Evolutionary conservation across 1,140 invertebrate genomes (phyloP).

Genomic region (Proctacanthus coquilletti): DNA sequence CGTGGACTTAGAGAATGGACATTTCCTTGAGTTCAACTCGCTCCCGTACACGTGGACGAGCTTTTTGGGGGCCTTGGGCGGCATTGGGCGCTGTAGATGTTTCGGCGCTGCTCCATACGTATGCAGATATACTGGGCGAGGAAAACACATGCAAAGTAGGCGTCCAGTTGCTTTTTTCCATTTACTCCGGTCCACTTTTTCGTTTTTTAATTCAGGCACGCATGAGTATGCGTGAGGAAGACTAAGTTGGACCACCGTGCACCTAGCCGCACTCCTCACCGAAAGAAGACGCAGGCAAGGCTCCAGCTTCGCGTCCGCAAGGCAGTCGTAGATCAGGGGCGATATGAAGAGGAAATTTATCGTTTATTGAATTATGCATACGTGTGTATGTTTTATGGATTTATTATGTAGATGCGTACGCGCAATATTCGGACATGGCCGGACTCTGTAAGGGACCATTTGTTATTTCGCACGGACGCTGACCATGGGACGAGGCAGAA

Average conservation of each 20-base stretch:
- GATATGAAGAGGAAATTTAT: conserved; percentile 3
- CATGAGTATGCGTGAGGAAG: too few species aligned
- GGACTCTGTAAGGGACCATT: too few species aligned
- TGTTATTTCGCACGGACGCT: too few species aligned
- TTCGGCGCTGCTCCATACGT: not conserved
- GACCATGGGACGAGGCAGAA: too few species aligned
- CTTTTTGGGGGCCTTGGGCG: not conserved
- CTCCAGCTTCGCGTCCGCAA: not conserved
- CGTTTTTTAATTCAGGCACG: too few species aligned
- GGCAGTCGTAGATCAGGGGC: not conserved
- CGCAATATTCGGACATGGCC: conserved; percentile 2
- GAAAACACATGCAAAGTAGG: too few species aligned
- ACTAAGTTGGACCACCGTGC: too few species aligned
- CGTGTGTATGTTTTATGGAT: conserved; percentile 3
- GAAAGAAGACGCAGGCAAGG: not conserved
- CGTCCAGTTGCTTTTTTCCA: too few species aligned
- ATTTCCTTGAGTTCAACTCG: not conserved
- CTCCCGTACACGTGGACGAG: not conserved
- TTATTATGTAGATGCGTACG: conserved; percentile 2
- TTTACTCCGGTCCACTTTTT: too few species aligned
- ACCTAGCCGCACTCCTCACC: not conserved
- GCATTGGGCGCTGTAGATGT: not conserved
- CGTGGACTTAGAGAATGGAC: not conserved
- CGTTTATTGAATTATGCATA: conserved; percentile 4
- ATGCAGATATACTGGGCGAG: too few species aligned